These are phyloP conservation scores for Calyptomena viridis DNA, from an alignment of 2,113 vertebrate genomes.

Conservation along the genomic window DNA sequence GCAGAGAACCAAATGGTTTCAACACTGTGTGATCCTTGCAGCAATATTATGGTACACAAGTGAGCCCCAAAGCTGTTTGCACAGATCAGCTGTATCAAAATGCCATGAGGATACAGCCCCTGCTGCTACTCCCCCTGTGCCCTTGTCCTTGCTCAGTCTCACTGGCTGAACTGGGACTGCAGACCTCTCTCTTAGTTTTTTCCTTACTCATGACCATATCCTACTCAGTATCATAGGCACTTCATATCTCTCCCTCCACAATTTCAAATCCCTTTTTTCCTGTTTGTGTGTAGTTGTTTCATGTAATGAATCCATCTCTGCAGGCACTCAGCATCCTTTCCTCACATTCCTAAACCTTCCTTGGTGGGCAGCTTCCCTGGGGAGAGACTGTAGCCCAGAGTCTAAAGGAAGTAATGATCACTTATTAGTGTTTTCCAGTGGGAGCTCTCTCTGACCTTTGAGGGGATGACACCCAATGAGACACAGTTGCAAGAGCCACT, in stretches of 20 bases:
- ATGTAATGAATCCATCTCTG: background rate
- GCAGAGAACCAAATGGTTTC: background rate
- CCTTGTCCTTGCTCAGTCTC: fast-evolving
- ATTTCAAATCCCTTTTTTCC: background rate
- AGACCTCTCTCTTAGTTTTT: background rate
- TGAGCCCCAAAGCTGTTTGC: background rate
- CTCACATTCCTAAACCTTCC: background rate
- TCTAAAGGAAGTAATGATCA: background rate
- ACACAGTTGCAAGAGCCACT: background rate
- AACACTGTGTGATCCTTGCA: background rate
- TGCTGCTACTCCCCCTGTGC: background rate
- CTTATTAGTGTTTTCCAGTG: fast-evolving
- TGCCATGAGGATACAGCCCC: background rate
- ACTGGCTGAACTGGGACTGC: background rate
- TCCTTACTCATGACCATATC: background rate
- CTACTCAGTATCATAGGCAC: background rate
- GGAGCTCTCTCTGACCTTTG: background rate
- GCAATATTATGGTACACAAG: background rate
- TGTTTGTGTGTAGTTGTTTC: background rate
- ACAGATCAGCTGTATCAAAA: background rate
- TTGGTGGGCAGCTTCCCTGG: background rate
- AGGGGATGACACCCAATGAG: background rate
- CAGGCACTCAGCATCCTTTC: background rate
- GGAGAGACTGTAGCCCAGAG: background rate
- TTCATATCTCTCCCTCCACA: background rate